Conservation (phyloP, 2,113 vertebrate genomes). For the Tragelaphus imberbis region DNA sequence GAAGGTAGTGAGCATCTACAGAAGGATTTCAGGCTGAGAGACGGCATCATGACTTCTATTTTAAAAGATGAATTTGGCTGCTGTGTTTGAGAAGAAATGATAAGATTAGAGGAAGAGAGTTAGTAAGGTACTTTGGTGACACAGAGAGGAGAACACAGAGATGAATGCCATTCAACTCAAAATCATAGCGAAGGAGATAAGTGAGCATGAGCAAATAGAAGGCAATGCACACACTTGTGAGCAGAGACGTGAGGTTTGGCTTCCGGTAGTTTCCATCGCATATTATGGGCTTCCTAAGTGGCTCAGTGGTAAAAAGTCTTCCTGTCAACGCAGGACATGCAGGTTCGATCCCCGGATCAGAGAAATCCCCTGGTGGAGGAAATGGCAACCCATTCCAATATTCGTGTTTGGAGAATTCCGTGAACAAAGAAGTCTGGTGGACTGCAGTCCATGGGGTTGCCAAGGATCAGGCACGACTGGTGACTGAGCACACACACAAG, state of each 20-base stretch:
- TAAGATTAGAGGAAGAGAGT: too few species aligned
- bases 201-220: neutral
- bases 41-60: neutral
- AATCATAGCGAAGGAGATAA: neutral
- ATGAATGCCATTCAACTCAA: neutral
- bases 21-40: neutral
- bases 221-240: accelerated
- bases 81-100: neutral
- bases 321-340: neutral
- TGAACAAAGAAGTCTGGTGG: neutral
- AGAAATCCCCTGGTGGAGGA: neutral
- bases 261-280: neutral
- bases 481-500: neutral
- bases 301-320: neutral
- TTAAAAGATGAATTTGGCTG: neutral
- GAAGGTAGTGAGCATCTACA: too few species aligned
- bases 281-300: neutral
- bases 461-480: neutral
- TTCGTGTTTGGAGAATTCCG: neutral
- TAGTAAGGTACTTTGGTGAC: neutral
- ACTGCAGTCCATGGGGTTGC: neutral
- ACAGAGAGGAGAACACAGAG: neutral
- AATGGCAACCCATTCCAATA: neutral
- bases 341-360: neutral
- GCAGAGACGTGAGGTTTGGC: neutral